phyloP scores from a whole-genome alignment of 1,140 invertebrate species.

The Drosophila orena region DNA sequence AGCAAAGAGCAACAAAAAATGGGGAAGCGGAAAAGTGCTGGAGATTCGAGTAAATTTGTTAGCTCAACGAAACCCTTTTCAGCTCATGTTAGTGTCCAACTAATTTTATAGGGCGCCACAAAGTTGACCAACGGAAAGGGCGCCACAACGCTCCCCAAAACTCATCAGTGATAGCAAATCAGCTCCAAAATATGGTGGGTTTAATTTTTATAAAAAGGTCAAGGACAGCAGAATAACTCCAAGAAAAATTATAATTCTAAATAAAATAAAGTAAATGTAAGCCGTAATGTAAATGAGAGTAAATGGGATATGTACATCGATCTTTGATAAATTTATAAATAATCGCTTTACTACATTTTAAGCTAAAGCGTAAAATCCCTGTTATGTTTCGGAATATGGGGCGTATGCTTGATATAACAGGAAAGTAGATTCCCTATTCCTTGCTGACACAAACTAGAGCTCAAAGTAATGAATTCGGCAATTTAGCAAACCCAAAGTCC shows the following conservation, averaged over 20 bases:
- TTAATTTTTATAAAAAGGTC: not conserved
- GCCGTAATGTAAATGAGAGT: too few relatives aligned
- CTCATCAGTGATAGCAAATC: not conserved
- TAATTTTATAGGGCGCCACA: conserved; percentile 36
- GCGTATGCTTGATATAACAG: not conserved
- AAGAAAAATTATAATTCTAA: too few relatives aligned
- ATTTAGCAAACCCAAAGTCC: not conserved
- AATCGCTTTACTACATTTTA: too few relatives aligned
- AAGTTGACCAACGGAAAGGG: too few relatives aligned
- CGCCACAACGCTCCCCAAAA: too few relatives aligned
- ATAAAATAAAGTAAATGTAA: too few relatives aligned
- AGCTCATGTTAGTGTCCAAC: conserved; percentile 47
- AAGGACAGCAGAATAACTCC: not conserved
- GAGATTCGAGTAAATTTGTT: conserved; percentile 47
- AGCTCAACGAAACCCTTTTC: conserved; percentile 20
- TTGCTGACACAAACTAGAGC: too few relatives aligned
- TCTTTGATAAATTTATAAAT: too few relatives aligned
- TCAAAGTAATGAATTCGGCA: not conserved
- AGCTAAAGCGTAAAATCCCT: too few relatives aligned
- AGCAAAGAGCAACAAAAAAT: conserved; percentile 21
- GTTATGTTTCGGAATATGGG: too few relatives aligned
- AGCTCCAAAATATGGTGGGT: not conserved
- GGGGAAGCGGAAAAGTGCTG: conserved; percentile 19
- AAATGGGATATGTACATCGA: too few relatives aligned
- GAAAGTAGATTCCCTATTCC: not conserved